Evolutionary conservation across 2,113 vertebrate genomes (phyloP).

Genomic region (Corythornis cristatus): DNA sequence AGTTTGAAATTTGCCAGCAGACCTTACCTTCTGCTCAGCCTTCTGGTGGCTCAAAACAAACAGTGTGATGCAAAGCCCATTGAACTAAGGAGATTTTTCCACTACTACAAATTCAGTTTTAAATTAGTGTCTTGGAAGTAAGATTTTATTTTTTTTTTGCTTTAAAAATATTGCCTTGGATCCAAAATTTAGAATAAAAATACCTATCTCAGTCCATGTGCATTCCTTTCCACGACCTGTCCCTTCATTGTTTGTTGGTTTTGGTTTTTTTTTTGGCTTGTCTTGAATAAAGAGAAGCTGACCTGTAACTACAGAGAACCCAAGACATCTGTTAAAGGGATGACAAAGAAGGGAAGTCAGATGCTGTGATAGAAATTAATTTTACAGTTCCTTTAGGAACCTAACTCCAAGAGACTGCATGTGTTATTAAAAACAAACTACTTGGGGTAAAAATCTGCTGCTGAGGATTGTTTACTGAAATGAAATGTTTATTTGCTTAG

Average conservation of each 20-base stretch:
- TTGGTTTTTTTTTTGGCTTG: not conserved
- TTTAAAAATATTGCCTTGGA: not conserved
- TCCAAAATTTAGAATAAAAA: constrained; percentile 8
- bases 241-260: not conserved
- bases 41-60: not conserved
- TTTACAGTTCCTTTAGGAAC: constrained; percentile 54
- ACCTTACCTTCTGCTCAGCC: not conserved
- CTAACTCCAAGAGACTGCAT: constrained; percentile 29
- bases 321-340: constrained; percentile 66
- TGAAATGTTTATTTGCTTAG: constrained; percentile 42
- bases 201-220: not conserved
- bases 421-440: constrained; percentile 69
- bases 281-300: constrained; percentile 54
- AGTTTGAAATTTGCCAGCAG: not conserved
- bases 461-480: constrained; percentile 63
- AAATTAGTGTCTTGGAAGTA: not conserved
- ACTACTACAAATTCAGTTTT: not conserved
- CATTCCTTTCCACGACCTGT: not conserved
- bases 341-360: constrained; percentile 69
- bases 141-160: not conserved
- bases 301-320: constrained; percentile 68
- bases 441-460: constrained; percentile 60
- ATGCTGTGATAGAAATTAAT: constrained; percentile 3
- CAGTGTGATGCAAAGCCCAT: accelerated
- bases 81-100: not conserved